Evolutionary conservation across 2,888 invertebrate species (phyloP).

Genomic region (Archips crataeganus): DNA sequence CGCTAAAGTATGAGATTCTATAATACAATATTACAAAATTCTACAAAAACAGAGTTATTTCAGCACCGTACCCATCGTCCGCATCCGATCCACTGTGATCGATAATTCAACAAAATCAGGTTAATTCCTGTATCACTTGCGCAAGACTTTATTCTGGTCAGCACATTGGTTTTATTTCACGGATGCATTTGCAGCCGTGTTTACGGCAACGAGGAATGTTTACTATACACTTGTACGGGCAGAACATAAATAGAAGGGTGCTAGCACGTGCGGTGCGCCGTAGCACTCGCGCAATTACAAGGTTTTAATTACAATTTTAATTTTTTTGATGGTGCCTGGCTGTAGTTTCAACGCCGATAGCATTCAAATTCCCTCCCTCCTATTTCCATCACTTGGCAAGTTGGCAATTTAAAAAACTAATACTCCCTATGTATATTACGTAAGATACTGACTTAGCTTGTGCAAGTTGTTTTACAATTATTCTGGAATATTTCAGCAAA

Average conservation of each 20-base stretch:
- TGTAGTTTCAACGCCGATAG: too few relatives aligned
- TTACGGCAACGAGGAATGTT: constrained; percentile 57
- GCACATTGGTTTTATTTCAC: constrained; percentile 53
- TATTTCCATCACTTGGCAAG: too few relatives aligned
- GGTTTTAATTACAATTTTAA: not conserved
- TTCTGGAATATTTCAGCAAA: too few relatives aligned
- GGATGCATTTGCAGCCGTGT: constrained; percentile 60
- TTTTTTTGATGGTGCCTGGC: not conserved
- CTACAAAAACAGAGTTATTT: constrained; percentile 56
- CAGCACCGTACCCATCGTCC: constrained; percentile 49
- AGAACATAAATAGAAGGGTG: constrained; percentile 22
- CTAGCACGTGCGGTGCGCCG: constrained; percentile 21
- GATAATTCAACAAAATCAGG: constrained; percentile 77
- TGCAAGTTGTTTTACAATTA: too few relatives aligned
- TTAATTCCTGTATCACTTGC: constrained; percentile 77
- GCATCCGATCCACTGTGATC: constrained; percentile 59
- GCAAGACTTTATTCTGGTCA: constrained; percentile 55
- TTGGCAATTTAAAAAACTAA: too few relatives aligned
- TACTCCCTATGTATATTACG: too few relatives aligned
- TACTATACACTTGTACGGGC: constrained; percentile 37
- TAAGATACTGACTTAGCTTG: too few relatives aligned
- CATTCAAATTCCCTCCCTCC: too few relatives aligned
- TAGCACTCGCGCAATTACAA: not conserved
- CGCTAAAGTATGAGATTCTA: too few relatives aligned
- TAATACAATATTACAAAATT: too few relatives aligned